A percentile compares a stretch with the other conserved stretches of the same genome.
These are phyloP conservation scores for Archilochus colubris DNA, from an alignment of 2,113 vertebrate genomes.

Conservation along the genomic window DNA sequence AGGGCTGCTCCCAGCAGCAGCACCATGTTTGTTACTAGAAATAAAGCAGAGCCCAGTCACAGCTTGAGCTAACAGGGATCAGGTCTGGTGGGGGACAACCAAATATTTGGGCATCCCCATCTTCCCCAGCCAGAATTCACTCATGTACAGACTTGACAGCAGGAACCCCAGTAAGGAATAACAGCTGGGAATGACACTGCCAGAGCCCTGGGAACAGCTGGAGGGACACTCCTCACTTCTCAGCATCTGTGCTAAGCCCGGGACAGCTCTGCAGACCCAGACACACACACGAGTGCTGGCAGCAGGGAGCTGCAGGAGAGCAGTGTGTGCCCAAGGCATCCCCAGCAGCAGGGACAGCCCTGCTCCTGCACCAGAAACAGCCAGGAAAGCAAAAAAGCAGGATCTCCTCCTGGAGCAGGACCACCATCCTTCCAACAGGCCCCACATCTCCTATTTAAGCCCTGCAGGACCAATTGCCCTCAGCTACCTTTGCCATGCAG, in stretches of 20 bases:
- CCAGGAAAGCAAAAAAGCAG: too few species aligned
- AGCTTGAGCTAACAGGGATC: neutral
- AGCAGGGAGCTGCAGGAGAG: neutral
- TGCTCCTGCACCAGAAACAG: accelerated
- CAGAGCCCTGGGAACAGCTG: neutral
- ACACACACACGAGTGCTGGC: neutral
- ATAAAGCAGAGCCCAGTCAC: neutral
- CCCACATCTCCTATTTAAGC: neutral
- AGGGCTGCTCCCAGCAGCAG: neutral
- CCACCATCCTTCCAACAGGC: too few species aligned
- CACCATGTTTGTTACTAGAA: neutral
- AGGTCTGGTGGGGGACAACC: neutral
- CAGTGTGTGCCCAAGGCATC: too few species aligned
- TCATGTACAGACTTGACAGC: neutral
- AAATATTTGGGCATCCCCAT: neutral
- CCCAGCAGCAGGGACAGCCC: neutral
- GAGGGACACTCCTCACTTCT: neutral
- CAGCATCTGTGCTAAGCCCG: neutral
- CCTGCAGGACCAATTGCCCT: neutral
- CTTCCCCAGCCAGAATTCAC: neutral
- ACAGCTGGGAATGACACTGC: neutral
- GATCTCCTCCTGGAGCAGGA: neutral
- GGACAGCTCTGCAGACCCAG: too few species aligned
- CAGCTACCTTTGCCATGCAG: neutral
- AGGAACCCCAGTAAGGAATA: neutral